Percentiles rank a stretch among this genome's conserved stretches.
phyloP scores from a whole-genome alignment of 2,113 vertebrate species.

The Hemibagrus wyckioides region DNA sequence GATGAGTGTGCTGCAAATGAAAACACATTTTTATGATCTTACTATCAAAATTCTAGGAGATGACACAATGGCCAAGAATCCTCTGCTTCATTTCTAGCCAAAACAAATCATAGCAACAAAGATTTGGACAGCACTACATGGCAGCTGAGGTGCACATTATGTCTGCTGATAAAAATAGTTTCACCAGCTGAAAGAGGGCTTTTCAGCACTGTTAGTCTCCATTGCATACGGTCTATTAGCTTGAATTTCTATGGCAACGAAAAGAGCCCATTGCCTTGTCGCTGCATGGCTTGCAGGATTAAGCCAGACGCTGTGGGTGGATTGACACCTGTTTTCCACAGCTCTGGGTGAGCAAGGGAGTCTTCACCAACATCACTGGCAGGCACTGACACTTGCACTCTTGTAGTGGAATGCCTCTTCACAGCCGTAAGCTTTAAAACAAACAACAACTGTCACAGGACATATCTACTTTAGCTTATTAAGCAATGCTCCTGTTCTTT shows the following conservation, averaged over 20 bases:
- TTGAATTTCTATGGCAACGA: slow-evolving; percentile 53
- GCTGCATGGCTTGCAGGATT: slow-evolving; percentile 21
- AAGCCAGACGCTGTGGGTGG: slow-evolving; percentile 32
- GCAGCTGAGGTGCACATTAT: slow-evolving; percentile 20
- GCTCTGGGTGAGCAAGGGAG: slow-evolving; percentile 33
- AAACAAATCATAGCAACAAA: slow-evolving; percentile 41
- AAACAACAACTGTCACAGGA: slow-evolving; percentile 31
- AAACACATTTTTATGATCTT: slow-evolving; percentile 62
- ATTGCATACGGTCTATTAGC: slow-evolving; percentile 43
- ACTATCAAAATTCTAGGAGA: slow-evolving; percentile 55
- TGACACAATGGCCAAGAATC: slow-evolving; percentile 35
- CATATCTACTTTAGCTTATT: neutral
- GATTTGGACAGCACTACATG: slow-evolving; percentile 28
- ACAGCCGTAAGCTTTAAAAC: slow-evolving; percentile 14
- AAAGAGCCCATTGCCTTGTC: slow-evolving; percentile 17
- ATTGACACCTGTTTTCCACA: slow-evolving; percentile 58
- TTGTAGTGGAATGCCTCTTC: slow-evolving; percentile 40
- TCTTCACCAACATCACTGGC: slow-evolving; percentile 47
- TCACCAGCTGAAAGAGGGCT: slow-evolving; percentile 38
- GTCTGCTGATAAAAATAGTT: slow-evolving; percentile 47
- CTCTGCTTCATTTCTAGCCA: neutral
- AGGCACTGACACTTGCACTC: slow-evolving; percentile 45
- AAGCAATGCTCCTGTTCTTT: neutral
- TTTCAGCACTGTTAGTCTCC: slow-evolving; percentile 29
- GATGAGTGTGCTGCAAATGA: slow-evolving; percentile 61